These are phyloP conservation scores for Callipepla squamata DNA, from an alignment of 2,113 vertebrate species.

Conservation along the genomic window DNA sequence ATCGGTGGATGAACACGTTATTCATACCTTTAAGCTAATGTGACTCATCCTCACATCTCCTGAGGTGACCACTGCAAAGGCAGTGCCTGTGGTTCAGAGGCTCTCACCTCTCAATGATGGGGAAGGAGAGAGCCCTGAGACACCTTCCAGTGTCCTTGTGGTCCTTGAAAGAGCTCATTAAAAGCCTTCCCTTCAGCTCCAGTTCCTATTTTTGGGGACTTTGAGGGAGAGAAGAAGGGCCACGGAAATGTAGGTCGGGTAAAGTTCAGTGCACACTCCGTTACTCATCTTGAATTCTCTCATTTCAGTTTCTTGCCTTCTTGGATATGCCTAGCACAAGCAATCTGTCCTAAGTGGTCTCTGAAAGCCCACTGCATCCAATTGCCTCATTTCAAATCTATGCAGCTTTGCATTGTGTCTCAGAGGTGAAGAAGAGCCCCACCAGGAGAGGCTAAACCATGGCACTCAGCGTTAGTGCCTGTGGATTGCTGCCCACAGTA, in stretches of 20 bases:
- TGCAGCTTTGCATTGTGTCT: background rate
- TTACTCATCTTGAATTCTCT: background rate
- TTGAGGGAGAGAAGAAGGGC: background rate
- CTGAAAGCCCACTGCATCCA: background rate
- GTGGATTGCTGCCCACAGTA: background rate
- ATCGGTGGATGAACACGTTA: background rate
- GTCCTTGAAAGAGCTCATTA: background rate
- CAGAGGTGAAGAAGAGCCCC: background rate
- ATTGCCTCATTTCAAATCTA: background rate
- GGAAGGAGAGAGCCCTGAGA: background rate
- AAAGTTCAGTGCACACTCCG: background rate
- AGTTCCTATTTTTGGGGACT: background rate
- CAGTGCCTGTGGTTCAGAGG: background rate
- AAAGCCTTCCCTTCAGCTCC: background rate
- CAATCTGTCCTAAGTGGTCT: accelerated
- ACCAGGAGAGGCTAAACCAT: accelerated
- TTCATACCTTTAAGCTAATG: background rate
- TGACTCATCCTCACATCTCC: background rate
- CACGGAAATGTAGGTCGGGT: background rate
- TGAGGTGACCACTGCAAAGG: background rate
- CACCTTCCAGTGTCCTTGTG: background rate
- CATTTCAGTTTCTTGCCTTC: background rate
- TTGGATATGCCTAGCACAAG: background rate
- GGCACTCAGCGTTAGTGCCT: background rate
- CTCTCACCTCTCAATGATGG: background rate